Base-by-base conservation (phyloP, 1,140 invertebrate genomes). In the Magallana ariakensis region DNA sequence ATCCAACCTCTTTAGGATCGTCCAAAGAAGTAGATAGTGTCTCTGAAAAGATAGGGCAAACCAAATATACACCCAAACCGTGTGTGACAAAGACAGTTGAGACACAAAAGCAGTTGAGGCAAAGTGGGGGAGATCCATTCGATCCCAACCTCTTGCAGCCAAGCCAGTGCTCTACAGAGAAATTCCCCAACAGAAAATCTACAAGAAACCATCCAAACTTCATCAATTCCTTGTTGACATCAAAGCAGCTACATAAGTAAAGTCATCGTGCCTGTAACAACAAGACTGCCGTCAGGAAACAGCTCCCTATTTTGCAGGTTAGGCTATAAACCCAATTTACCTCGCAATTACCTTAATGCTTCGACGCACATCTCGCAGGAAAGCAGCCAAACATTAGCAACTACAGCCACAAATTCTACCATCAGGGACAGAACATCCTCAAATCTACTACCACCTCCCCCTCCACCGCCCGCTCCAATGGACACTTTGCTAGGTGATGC, bases 111-210 rank as follows among this genome's bases (percentile, higher is more conserved):
- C n/a, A n/a, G n/a, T n/a, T 16, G 58, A 62, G 58, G 16, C 9
- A 62, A 62, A 62, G 4, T 62, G 58, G 58, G 13, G n/a, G 15
- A 62, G 58, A 62, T 62, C 16, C 16, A 62, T 62, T 62, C 58
- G 16, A 62, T 62, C 58, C 16, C 58, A n/a, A 62, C 58, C 58
- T 62, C 58, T 19, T 19, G 16, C 58, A 62, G 58, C 58, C 58
- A 62, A 62, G 58, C 19, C 2, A 62, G 58, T 62, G 58, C 58
- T 62, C 58, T 62, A 62, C 58, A n/a, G 58, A 62, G 58, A 62
- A 62, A 62, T 16, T 62, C 58, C 58, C 58, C 58, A 62, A 62
- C n/a, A 62, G n/a, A 62, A n/a, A 16, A 62, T 46, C 33, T 46
- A 62, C 58, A 62, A 16, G 33, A 5, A 62, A 62, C 58, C 7